Evolutionary conservation across 2,113 vertebrate genomes (phyloP).

Genomic region (Actenoides hombroni): DNA sequence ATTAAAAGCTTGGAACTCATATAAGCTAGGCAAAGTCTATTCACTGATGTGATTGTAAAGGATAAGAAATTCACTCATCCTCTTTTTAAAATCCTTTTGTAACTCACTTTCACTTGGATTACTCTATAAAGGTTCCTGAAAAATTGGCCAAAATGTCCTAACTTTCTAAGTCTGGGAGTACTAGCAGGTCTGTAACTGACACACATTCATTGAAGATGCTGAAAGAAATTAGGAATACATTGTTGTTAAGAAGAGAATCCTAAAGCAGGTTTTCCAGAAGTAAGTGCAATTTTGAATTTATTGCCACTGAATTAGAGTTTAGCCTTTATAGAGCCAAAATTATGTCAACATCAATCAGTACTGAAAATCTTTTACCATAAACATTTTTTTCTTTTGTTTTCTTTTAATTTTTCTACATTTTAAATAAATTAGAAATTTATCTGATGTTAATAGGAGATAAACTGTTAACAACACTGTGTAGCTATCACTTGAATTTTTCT

Average conservation of each 20-base stretch:
- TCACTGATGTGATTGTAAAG: background rate
- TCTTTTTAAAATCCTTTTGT: background rate
- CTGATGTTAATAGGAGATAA: background rate
- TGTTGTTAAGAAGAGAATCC: background rate
- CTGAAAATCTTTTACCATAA: background rate
- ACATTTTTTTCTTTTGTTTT: background rate
- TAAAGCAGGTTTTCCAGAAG: background rate
- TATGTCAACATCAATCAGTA: background rate
- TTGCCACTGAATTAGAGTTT: background rate
- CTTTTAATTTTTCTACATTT: background rate
- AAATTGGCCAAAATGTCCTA: background rate
- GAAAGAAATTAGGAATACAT: background rate
- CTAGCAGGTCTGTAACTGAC: background rate
- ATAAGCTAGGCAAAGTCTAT: background rate
- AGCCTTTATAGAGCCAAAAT: background rate
- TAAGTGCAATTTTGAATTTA: background rate
- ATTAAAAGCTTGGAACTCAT: background rate
- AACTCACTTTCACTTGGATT: background rate
- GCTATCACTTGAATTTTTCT: background rate
- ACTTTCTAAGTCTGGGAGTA: background rate
- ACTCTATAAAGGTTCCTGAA: background rate
- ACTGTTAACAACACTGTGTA: background rate
- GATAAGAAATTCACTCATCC: background rate
- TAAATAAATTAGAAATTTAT: background rate
- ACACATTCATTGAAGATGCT: background rate